phyloP scores from a whole-genome alignment of 2,113 vertebrate genomes.

The Onychostoma macrolepis region DNA sequence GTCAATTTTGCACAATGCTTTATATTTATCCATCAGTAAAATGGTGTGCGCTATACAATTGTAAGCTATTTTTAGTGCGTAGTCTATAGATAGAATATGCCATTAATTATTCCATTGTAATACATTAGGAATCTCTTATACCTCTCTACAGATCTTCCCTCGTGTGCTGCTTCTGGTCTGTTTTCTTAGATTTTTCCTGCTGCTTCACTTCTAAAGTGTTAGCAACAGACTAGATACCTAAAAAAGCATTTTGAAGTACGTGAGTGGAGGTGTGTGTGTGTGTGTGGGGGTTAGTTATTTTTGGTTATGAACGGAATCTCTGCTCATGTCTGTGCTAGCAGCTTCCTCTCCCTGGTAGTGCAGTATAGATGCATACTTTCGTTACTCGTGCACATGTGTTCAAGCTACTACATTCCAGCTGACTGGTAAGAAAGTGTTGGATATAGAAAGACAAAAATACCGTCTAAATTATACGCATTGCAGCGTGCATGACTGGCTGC shows the following conservation, averaged over 20 bases:
- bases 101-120: neutral
- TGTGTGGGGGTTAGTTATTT: neutral
- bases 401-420: neutral
- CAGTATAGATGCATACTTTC: neutral
- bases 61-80: neutral
- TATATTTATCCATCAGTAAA: neutral
- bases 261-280: neutral
- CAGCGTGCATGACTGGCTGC: constrained; percentile 15
- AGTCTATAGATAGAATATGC: neutral
- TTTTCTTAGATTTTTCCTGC: neutral
- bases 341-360: neutral
- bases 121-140: neutral
- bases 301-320: neutral
- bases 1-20: neutral
- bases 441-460: neutral
- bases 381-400: neutral
- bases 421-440: constrained; percentile 2
- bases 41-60: neutral
- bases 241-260: neutral
- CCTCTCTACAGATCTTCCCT: neutral
- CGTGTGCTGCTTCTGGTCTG: neutral
- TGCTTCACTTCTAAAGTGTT: neutral
- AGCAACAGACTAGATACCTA: neutral
- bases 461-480: neutral
- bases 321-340: neutral